Evolutionary conservation across 35 echinoderm and acorn worm genomes (phyloP).

Genomic region (Diadema setosum): DNA sequence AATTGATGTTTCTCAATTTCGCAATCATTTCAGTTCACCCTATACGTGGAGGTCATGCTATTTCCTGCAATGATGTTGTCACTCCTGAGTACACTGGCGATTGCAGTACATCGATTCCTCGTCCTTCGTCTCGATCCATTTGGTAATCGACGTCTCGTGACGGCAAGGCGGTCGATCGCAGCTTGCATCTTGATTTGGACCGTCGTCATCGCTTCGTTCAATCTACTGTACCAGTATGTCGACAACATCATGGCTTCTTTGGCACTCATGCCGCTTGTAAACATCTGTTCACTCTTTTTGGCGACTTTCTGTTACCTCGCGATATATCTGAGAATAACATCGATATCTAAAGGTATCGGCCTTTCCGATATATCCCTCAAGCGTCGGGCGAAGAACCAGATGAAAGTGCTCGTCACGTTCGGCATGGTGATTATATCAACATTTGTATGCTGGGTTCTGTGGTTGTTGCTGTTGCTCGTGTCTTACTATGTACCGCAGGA

Average conservation of each 20-base stretch:
- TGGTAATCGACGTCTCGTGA: not conserved
- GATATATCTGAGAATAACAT: not conserved
- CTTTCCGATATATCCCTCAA: not conserved
- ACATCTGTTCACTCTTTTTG: not conserved
- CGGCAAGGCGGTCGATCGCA: not conserved
- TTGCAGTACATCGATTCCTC: not conserved
- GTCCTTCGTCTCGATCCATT: not conserved
- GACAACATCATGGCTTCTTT: not conserved
- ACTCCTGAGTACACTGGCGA: not conserved
- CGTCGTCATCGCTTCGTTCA: not conserved
- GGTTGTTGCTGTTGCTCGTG: too few relatives aligned
- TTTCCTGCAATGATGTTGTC: not conserved
- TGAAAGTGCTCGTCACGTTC: not conserved
- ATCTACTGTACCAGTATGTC: not conserved
- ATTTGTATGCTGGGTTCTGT: not conserved
- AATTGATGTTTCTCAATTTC: too few relatives aligned
- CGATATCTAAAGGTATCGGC: not conserved
- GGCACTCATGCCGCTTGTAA: not conserved
- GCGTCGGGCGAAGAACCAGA: not conserved
- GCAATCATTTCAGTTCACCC: too few relatives aligned
- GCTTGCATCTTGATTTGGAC: not conserved
- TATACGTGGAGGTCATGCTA: too few relatives aligned
- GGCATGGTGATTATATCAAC: not conserved
- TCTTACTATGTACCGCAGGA: too few relatives aligned
- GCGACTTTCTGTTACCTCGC: not conserved